phyloP scores from a whole-genome alignment of 2,113 vertebrate species.

The Takifugu flavidus region DNA sequence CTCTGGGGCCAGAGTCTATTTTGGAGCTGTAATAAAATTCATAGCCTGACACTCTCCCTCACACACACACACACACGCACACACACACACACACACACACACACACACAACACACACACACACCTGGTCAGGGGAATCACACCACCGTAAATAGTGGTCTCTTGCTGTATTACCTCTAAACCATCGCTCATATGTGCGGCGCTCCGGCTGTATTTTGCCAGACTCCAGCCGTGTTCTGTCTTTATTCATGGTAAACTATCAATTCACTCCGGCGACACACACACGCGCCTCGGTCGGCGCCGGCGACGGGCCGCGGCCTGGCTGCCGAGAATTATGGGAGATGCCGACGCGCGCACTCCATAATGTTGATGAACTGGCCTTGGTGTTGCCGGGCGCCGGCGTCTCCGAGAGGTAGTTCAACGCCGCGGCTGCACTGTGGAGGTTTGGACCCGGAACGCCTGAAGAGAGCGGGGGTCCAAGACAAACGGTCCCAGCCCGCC shows the following conservation, averaged over 20 bases:
- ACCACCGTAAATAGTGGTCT: conserved; percentile 59
- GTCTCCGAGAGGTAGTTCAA: conserved; percentile 24
- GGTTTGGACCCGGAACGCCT: conserved; percentile 12
- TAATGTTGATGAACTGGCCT: conserved; percentile 42
- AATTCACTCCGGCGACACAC: conserved; percentile 41
- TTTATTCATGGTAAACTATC: conserved; percentile 62
- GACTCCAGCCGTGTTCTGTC: conserved; percentile 43
- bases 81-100: conserved; percentile 17
- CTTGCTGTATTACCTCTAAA: conserved; percentile 61
- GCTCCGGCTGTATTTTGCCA: conserved; percentile 53
- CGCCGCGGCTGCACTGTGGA: conserved; percentile 15
- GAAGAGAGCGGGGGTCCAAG: background rate
- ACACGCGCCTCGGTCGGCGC: conserved; percentile 34
- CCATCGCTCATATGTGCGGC: conserved; percentile 61
- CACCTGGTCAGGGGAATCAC: conserved; percentile 53
- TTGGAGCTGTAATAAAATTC: conserved; percentile 78
- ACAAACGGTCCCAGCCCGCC: too few species aligned
- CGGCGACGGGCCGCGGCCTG: conserved; percentile 23
- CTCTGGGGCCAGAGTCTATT: conserved; percentile 74
- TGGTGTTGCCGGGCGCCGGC: conserved; percentile 5
- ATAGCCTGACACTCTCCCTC: conserved; percentile 59
- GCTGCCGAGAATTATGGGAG: conserved; percentile 32
- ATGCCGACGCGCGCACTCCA: conserved; percentile 26
- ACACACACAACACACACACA: conserved; percentile 24
- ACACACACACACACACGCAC: conserved; percentile 10